phyloP scores from a whole-genome alignment of 2,797 vertebrate species.

The Acipenser transmontanus region DNA sequence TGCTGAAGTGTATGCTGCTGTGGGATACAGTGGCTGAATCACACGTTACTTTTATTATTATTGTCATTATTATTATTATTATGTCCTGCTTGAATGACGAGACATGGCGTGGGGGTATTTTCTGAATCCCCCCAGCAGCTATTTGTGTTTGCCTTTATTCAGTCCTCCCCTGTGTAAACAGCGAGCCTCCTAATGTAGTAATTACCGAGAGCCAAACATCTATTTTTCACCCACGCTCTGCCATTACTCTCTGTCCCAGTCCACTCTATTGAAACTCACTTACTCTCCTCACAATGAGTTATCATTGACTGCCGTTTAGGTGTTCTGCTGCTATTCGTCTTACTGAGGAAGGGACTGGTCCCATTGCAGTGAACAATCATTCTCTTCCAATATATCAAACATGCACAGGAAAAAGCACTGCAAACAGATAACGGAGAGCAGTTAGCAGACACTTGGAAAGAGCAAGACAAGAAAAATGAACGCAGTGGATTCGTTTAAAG shows the following conservation, averaged over 20 bases:
- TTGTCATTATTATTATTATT: slow-evolving; percentile 47
- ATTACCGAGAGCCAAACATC: slow-evolving; percentile 76
- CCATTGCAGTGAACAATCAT: slow-evolving; percentile 87
- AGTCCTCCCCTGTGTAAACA: slow-evolving; percentile 59
- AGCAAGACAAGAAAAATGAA: slow-evolving; percentile 67
- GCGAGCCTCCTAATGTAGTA: slow-evolving; percentile 75
- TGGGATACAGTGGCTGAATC: slow-evolving; percentile 35
- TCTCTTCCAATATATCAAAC: slow-evolving; percentile 88
- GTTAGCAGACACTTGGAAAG: slow-evolving; percentile 66
- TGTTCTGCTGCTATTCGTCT: slow-evolving; percentile 89
- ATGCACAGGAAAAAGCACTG: slow-evolving; percentile 69
- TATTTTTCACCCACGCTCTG: slow-evolving; percentile 82
- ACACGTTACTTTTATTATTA: slow-evolving; percentile 30
- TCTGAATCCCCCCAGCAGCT: slow-evolving; percentile 51
- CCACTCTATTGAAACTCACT: slow-evolving; percentile 91
- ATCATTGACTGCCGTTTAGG: slow-evolving; percentile 96
- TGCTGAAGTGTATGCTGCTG: no score
- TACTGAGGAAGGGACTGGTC: slow-evolving; percentile 83
- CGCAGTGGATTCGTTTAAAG: slow-evolving; percentile 57
- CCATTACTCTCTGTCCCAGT: slow-evolving; percentile 88
- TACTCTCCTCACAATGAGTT: slow-evolving; percentile 94
- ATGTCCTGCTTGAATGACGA: slow-evolving; percentile 34
- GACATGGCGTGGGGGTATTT: slow-evolving; percentile 28
- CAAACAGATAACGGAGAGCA: slow-evolving; percentile 64
- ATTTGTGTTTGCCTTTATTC: slow-evolving; percentile 50